Conservation (phyloP, 2,797 vertebrate genomes). For the Pangasius djambal region DNA sequence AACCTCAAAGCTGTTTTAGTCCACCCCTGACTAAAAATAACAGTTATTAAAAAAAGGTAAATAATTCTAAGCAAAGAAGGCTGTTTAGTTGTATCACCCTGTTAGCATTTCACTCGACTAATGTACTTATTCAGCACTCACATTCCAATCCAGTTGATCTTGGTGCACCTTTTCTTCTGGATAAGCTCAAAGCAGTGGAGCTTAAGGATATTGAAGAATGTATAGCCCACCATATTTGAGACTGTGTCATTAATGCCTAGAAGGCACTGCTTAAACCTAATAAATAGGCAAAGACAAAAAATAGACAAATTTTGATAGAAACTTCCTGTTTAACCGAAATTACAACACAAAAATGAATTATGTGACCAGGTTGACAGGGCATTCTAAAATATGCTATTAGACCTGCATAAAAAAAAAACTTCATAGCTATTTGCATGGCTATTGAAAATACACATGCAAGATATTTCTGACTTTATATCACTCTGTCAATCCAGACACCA, state of each 20-base stretch:
- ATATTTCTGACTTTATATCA: neutral
- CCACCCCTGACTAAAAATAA: neutral
- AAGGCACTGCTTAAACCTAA: slow-evolving; percentile 85
- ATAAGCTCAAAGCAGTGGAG: slow-evolving; percentile 85
- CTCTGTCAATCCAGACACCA: neutral
- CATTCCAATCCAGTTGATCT: slow-evolving; percentile 85
- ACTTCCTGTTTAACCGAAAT: neutral
- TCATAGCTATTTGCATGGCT: neutral
- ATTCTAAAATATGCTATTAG: neutral
- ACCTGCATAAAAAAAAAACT: neutral
- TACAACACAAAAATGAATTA: neutral
- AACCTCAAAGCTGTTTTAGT: neutral
- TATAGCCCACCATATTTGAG: slow-evolving; percentile 83
- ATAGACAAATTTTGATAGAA: neutral
- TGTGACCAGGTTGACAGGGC: neutral
- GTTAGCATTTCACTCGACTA: neutral
- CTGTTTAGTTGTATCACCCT: neutral
- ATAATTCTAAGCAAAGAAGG: neutral
- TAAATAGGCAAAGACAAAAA: neutral
- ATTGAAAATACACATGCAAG: neutral
- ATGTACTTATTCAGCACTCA: slow-evolving; percentile 67
- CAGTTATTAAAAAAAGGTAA: neutral
- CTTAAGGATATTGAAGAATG: slow-evolving; percentile 85
- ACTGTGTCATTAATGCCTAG: slow-evolving; percentile 77
- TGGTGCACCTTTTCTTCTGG: slow-evolving; percentile 74